These are phyloP conservation scores for Notamacropus eugenii DNA, from an alignment of 2,797 vertebrate species.

Conservation along the genomic window DNA sequence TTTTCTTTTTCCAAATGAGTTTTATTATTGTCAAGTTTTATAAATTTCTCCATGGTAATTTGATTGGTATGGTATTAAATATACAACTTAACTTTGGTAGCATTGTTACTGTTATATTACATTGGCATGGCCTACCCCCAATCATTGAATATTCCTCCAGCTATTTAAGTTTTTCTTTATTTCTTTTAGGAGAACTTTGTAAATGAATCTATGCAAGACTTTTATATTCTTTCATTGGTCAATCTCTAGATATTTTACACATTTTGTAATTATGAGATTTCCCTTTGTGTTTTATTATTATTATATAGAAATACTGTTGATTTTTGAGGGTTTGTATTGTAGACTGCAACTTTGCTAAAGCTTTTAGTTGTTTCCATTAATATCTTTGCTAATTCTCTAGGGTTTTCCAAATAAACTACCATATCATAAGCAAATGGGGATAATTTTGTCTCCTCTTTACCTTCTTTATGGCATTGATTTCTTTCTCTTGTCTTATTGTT, in stretches of 20 bases:
- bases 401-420: background rate
- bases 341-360: background rate
- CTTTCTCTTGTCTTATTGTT: background rate
- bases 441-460: background rate
- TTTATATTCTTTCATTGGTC: background rate
- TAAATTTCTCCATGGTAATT: background rate
- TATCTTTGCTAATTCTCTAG: background rate
- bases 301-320: background rate
- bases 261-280: background rate
- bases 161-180: background rate
- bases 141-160: background rate
- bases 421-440: background rate
- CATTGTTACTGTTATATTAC: background rate
- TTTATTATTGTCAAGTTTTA: background rate
- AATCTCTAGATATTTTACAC: background rate
- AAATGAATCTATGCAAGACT: background rate
- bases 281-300: background rate
- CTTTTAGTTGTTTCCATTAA: background rate
- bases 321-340: background rate
- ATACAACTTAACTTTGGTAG: background rate
- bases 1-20: background rate
- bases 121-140: background rate
- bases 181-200: background rate
- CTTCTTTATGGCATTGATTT: background rate
- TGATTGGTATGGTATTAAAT: background rate